These are phyloP conservation scores for Dicyrtoma fusca DNA, from an alignment of 2,888 invertebrate genomes.

Conservation along the genomic window DNA sequence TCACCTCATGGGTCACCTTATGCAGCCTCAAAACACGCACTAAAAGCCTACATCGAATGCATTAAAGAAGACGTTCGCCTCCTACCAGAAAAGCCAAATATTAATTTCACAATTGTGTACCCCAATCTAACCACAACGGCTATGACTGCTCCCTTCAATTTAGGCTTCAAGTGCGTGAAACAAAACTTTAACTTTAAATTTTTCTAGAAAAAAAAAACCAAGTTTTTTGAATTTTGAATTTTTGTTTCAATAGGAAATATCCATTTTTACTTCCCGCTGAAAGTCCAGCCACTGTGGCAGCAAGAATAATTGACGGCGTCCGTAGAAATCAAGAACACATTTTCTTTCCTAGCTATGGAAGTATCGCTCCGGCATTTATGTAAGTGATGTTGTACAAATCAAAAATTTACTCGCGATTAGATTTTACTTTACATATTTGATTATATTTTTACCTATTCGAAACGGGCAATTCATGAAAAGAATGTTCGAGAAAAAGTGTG, in stretches of 20 bases:
- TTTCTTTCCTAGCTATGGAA: neutral
- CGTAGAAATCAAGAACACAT: conserved; percentile 13
- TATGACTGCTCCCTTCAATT: neutral
- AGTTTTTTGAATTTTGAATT: neutral
- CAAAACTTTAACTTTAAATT: no score
- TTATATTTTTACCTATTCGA: no score
- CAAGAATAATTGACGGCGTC: neutral
- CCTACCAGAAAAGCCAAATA: neutral
- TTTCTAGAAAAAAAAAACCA: neutral
- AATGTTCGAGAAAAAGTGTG: no score
- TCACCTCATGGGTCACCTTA: neutral
- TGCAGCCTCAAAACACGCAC: neutral
- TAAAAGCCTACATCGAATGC: neutral
- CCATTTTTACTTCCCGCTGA: conserved; percentile 4
- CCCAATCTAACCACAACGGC: neutral
- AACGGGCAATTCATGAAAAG: no score
- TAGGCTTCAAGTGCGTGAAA: neutral
- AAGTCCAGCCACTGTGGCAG: neutral
- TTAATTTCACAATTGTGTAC: neutral
- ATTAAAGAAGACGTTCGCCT: neutral
- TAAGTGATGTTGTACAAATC: conserved; percentile 12
- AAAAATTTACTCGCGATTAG: neutral
- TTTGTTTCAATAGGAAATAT: conserved; percentile 4
- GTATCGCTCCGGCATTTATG: neutral
- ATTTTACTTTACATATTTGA: neutral